phyloP scores from a whole-genome alignment of 2,797 vertebrate genomes.

The Taenioides sp. region DNA sequence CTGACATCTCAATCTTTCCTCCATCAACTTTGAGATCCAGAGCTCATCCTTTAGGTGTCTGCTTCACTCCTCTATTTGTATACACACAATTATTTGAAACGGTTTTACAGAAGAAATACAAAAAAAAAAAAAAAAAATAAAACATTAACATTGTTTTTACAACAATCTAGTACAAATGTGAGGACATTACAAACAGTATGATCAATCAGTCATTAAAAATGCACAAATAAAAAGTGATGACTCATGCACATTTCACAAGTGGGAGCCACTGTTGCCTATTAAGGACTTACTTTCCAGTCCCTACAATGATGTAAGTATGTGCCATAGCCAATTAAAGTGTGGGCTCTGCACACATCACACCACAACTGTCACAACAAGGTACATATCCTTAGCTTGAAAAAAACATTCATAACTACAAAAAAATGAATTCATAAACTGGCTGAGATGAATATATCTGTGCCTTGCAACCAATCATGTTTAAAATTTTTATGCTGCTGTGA shows the following conservation, averaged over 20 bases:
- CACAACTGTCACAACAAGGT: not conserved
- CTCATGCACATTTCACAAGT: conserved; percentile 2
- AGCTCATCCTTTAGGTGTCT: conserved; percentile 10
- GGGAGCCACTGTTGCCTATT: conserved; percentile 7
- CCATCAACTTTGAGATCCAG: conserved; percentile 21
- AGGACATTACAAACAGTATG: not conserved
- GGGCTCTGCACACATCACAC: not conserved
- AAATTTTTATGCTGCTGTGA: not conserved
- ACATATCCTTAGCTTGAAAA: not conserved
- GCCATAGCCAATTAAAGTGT: conserved; percentile 2
- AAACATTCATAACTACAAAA: not conserved
- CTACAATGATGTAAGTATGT: conserved; percentile 10
- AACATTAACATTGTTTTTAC: not conserved
- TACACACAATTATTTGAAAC: conserved; percentile 3
- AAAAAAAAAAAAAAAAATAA: too few species aligned
- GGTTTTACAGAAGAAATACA: too few species aligned
- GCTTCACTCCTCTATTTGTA: not conserved
- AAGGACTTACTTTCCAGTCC: conserved; percentile 8
- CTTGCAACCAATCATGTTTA: too few species aligned
- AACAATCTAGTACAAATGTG: not conserved
- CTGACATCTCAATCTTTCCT: conserved; percentile 25
- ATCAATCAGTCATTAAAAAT: not conserved
- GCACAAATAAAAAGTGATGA: conserved; percentile 4
- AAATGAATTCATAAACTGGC: not conserved
- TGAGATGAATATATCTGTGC: too few species aligned